Base-by-base conservation (phyloP, 2,797 vertebrate species). In the Carcharodon carcharias region DNA sequence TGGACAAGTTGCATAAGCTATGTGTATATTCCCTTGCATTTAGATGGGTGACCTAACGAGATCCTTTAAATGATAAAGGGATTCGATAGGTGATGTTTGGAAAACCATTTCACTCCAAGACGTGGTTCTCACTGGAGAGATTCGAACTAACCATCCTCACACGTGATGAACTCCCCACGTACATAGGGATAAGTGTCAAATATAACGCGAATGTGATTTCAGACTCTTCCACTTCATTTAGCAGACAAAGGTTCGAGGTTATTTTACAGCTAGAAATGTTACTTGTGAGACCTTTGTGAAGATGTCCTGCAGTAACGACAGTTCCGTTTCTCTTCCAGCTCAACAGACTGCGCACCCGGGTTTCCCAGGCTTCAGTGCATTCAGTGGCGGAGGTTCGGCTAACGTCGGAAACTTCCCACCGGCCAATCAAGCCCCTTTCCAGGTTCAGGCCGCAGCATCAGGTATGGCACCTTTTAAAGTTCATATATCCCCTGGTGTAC, bases 321-420 rank as follows among this genome's bases (percentile, higher is more conserved):
- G 56, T 1, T 92, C 7, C 1, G 16, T 21, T 28, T 35, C 14
- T 26, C n/a, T 80, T 28, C 0, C 96, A 97, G 97, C 96, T 96
- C 97, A 97, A 91, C 96, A 96, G 16, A 96, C 97, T 11, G 96
- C 97, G 88, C 97, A 96, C 0, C 95, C 97, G 9, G 96, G 97
- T 73, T 97, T 98, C 58, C 96, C 97, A 96, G 96, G 73, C 88
- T 97, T 97, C 0, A 96, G 97, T 87, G 97, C 97, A 96, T 98
- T 98, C 45, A 96, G 96, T 40, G 96, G 96, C 88, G 96, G 97
- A 0, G 61, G 16, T 1, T 9, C 58, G 18, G n/a, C 96, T 2
- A 23, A 94, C 0, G 97, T 97, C 1, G 97, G 97, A 71, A 97
- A 96, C 14, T 73, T 97, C 14, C 96, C 96, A 95, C 95, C 97